Evolutionary conservation across 2,888 invertebrate species (phyloP).

Genomic region (Maniola hyperantus): DNA sequence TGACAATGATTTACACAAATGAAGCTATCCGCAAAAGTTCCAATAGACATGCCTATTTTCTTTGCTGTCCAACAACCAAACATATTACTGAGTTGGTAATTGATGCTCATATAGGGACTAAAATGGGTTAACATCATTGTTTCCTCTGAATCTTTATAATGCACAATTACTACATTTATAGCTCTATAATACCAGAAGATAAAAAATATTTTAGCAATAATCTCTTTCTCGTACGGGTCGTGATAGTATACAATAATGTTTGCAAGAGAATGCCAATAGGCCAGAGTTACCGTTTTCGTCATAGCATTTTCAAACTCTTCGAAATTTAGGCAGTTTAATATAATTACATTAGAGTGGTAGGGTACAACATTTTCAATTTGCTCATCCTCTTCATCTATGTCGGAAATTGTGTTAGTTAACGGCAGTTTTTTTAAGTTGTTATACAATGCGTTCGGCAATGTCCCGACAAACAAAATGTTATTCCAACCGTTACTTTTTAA

Average conservation of each 20-base stretch:
- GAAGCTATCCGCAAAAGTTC: constrained; percentile 53
- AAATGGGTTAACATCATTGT: constrained; percentile 50
- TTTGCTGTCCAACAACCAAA: constrained; percentile 62
- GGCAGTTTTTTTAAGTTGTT: constrained; percentile 46
- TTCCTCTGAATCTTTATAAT: constrained; percentile 50
- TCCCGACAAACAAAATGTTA: constrained; percentile 58
- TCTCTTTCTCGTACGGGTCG: constrained; percentile 40
- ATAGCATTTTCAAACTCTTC: constrained; percentile 58
- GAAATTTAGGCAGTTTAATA: constrained; percentile 54
- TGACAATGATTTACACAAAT: constrained; percentile 57
- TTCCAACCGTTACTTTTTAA: constrained; percentile 61
- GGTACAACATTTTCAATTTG: constrained; percentile 54
- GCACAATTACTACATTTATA: constrained; percentile 56
- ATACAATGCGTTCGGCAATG: constrained; percentile 57
- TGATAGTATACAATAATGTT: constrained; percentile 60
- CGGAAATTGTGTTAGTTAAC: constrained; percentile 51
- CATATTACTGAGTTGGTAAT: constrained; percentile 47
- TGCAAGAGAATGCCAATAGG: constrained; percentile 65
- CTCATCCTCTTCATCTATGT: constrained; percentile 49
- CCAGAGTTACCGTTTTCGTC: constrained; percentile 47
- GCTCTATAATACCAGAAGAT: constrained; percentile 63
- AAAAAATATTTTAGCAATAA: constrained; percentile 59
- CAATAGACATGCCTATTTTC: constrained; percentile 55
- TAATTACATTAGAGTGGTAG: constrained; percentile 55
- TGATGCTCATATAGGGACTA: constrained; percentile 56